Evolutionary conservation across 2,888 invertebrate genomes (phyloP), one percentile per base, ranked within the genome.

Genomic region (Eustalomyia histrio): DNA sequence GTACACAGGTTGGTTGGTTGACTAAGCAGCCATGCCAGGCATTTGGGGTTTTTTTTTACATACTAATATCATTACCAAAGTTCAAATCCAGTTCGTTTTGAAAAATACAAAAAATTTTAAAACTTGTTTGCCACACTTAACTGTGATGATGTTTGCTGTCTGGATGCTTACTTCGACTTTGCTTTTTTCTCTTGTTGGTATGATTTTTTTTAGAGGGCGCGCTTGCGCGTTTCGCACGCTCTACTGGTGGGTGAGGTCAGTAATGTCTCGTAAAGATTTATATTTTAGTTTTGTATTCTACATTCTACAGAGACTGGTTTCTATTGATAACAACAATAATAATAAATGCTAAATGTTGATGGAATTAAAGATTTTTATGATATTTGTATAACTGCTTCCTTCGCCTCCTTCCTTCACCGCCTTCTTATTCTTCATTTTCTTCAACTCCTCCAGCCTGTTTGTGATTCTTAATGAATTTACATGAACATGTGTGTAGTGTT

Each of bases 191-290:
- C 29, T 74, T 61, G 50, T 21, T 64, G 73, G 47, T 60, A 52
- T 60, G 53, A 58, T 69, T n/a, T 52, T 55, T 18, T 52, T 52
- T 29, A 74, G 63, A 64, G 68, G 76, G 69, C 69, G 60, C 39
- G 63, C 67, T 63, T 60, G 57, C 63, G 63, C 73, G 29, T 78
- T 81, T 78, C 71, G 71, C 81, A 75, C 63, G 78, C 74, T 81
- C 86, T 84, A 85, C 85, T 87, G 86, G 88, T 88, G 88, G 88
- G 89, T 88, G 89, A 88, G 88, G 88, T 88, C 88, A 88, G 88
- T 88, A 85, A 84, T 86, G 63, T 79, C 67, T 79, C 67, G 67
- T 63, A 65, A 33, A 67, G 64, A 71, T 60, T 71, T 71, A 33
- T 55, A 14, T 47, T 67, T 68, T 21, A 63, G 5, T 47, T 12